Percentiles rank a stretch among this genome's conserved stretches.
These are phyloP conservation scores for Mustelus asterias DNA, from an alignment of 2,113 vertebrate species.

Conservation along the genomic window DNA sequence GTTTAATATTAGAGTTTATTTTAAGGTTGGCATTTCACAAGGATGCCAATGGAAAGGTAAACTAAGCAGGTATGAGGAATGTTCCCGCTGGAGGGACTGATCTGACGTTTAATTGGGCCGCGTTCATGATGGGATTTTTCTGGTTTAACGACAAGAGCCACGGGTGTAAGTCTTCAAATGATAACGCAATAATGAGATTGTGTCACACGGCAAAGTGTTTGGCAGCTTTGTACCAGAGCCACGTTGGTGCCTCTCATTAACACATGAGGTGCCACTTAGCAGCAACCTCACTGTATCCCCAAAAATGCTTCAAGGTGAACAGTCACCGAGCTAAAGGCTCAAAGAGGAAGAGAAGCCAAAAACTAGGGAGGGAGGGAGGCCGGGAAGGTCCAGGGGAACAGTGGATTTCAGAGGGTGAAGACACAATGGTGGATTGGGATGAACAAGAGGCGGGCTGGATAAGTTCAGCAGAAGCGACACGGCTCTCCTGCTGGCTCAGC, in stretches of 20 bases:
- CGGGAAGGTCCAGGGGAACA: neutral
- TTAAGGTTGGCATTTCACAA: slow-evolving; percentile 28
- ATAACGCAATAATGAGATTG: neutral
- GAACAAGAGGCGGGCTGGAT: no score
- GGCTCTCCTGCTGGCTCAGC: neutral
- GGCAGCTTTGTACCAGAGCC: neutral
- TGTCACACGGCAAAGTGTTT: neutral
- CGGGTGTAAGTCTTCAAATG: neutral
- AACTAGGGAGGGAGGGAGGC: neutral
- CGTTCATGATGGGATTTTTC: neutral
- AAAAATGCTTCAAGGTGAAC: neutral
- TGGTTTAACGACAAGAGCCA: neutral
- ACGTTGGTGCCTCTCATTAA: neutral
- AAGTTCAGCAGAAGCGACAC: no score
- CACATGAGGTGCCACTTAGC: neutral
- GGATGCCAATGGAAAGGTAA: neutral
- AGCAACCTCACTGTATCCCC: neutral
- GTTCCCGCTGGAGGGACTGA: neutral
- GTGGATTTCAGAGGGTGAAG: neutral
- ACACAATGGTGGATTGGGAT: neutral
- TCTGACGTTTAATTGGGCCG: neutral
- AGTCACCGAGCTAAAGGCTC: neutral
- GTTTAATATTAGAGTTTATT: slow-evolving; percentile 4
- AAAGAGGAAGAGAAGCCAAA: neutral
- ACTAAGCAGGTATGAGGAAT: neutral